Evolutionary conservation across 2,113 vertebrate genomes (phyloP).

Genomic region (Chaetops frenatus): DNA sequence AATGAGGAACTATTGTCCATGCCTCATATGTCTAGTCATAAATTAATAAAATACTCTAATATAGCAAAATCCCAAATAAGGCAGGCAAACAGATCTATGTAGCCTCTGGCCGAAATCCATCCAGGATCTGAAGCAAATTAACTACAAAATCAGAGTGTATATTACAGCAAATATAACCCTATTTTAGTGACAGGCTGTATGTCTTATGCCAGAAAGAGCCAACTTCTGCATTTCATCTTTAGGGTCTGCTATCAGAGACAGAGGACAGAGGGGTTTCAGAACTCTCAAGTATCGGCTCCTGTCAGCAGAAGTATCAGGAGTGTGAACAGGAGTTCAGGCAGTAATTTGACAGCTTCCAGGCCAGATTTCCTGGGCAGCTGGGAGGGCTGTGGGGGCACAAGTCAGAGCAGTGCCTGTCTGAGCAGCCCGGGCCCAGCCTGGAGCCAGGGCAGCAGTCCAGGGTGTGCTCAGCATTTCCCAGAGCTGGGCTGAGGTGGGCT

Average conservation of each 20-base stretch:
- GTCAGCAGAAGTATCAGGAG: neutral
- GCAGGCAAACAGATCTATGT: neutral
- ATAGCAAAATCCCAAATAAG: neutral
- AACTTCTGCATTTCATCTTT: neutral
- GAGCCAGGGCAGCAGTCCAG: neutral
- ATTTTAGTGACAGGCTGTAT: neutral
- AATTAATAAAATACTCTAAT: neutral
- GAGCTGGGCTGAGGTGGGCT: neutral
- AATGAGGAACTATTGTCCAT: neutral
- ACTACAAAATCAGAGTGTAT: neutral
- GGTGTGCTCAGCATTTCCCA: fast-evolving
- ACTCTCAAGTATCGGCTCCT: neutral
- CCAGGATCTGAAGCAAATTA: neutral
- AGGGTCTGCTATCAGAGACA: neutral
- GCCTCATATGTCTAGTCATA: neutral
- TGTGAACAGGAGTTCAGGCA: neutral
- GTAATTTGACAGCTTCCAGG: neutral
- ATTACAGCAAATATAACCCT: neutral
- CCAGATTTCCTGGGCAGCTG: neutral
- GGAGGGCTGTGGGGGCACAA: neutral
- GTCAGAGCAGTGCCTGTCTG: too few species aligned
- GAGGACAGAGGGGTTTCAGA: neutral
- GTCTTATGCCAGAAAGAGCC: neutral
- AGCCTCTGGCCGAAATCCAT: neutral
- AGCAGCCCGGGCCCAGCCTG: neutral